Conservation (phyloP, 2,797 vertebrate genomes). For the Cossypha polioptera region DNA sequence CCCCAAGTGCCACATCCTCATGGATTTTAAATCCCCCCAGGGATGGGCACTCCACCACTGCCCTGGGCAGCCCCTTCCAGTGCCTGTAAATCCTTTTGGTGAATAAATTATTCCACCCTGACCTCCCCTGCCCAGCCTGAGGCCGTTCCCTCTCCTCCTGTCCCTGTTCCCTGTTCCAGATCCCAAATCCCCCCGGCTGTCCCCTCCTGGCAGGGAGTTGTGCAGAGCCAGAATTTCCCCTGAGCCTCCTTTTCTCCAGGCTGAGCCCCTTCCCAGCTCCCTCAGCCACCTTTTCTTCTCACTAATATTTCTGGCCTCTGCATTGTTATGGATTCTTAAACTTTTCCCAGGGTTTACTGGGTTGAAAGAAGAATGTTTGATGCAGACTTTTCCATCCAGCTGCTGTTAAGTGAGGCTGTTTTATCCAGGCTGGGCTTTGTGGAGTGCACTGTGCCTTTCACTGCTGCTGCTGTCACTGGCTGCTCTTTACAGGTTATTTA, state of each 20-base stretch:
- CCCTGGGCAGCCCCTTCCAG: neutral
- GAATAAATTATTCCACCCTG: accelerated
- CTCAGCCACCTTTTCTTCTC: neutral
- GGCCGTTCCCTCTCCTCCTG: neutral
- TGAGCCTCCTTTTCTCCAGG: neutral
- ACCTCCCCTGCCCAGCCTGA: neutral
- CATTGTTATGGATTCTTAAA: neutral
- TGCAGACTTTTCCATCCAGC: too few relatives aligned
- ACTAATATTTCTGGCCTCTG: neutral
- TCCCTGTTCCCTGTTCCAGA: neutral
- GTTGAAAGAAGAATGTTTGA: neutral
- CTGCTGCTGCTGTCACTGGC: neutral
- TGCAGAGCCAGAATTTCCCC: neutral
- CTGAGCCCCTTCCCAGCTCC: neutral
- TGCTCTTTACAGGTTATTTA: neutral
- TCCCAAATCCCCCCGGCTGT: accelerated
- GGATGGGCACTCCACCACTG: accelerated
- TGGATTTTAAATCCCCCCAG: accelerated
- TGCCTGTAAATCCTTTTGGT: neutral
- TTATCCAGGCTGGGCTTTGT: neutral
- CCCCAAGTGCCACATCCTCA: neutral
- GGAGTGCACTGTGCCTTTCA: neutral
- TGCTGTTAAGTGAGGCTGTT: neutral
- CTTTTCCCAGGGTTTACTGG: neutral
- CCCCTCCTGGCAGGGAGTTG: neutral